Evolutionary conservation across 2,888 invertebrate genomes (phyloP).

Genomic region (Ochlodes sylvanus): DNA sequence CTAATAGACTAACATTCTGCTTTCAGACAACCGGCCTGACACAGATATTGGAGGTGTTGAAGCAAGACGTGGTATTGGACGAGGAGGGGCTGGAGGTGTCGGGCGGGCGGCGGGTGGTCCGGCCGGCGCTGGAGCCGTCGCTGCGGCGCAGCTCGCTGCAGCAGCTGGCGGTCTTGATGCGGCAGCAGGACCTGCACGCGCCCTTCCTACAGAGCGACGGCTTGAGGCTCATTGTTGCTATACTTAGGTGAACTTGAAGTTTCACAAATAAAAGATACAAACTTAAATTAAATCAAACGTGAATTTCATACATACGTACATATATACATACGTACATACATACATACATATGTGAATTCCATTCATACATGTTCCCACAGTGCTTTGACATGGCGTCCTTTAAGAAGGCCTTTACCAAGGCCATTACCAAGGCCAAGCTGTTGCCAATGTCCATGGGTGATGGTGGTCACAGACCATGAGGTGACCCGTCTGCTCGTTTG

Average conservation of each 20-base stretch:
- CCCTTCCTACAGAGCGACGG: constrained; percentile 85
- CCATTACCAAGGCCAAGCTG: no score
- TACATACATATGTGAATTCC: no score
- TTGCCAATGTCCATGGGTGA: no score
- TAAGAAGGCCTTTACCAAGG: no score
- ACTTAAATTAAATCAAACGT: no score
- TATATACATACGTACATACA: no score
- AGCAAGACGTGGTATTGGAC: constrained; percentile 70
- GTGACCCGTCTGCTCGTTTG: no score
- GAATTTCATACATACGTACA: no score
- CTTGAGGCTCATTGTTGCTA: constrained; percentile 72
- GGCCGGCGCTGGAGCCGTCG: constrained; percentile 85
- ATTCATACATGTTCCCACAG: no score
- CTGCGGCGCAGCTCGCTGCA: constrained; percentile 88
- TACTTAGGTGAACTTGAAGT: constrained; percentile 62
- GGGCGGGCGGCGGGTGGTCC: constrained; percentile 42
- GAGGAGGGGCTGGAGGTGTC: constrained; percentile 59
- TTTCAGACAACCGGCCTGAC: constrained; percentile 67
- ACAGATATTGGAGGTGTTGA: constrained; percentile 75
- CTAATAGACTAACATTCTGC: constrained; percentile 7
- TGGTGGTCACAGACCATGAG: no score
- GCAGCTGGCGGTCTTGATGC: constrained; percentile 88
- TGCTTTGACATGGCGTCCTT: no score
- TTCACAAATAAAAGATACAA: no score
- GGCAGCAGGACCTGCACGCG: constrained; percentile 86